Base-by-base conservation (phyloP, 2,113 vertebrate species). In the Myrmophylax atrothorax region DNA sequence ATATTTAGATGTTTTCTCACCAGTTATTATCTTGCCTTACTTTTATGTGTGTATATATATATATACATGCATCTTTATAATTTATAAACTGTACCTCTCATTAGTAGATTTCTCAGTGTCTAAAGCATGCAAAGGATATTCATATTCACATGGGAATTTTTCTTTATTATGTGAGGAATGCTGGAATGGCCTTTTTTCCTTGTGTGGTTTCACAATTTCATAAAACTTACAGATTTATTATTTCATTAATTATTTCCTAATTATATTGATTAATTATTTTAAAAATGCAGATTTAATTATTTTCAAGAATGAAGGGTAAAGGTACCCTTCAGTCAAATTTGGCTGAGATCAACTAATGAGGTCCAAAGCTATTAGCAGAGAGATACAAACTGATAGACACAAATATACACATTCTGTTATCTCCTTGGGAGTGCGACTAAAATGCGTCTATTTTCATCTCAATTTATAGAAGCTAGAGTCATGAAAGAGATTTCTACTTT, bases 271-370 rank as follows among this genome's bases (percentile, higher is more conserved):
- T 88, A 86, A 86, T 88, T 93, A 93, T 92, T 94, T 90, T 47
- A 1, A 18, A 77, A 92, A 88, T 74, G 38, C 19, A 62, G 67
- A 63, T 77, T 77, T 83, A 93, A 86, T 96, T 86, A 50, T 90
- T 96, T 91, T 83, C 53, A 33, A 63, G 46, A 93, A 83, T 59
- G 77, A 96, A 96, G 86, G 88, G 38, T 86, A 90, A 96, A 90
- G 63, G 73, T 77, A 94, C 72, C 90, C 83, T 95, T 97, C 88
- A 92, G 90, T 93, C 88, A 95, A 92, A 96, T 93, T 84, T 96
- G 64, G 72, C 42, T 74, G 79, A 86, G 86, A 86, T 67, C 40
- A 74, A 1, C 86, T 96, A 93, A 94, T 90, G 93, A 96, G 83
- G 86, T 94, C 91, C 96, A 68, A 81, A 84, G 44, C 59, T 94